A percentile compares a stretch with the other conserved stretches of the same genome.
These are phyloP conservation scores for Pararge aegeria DNA, from an alignment of 1,140 invertebrate genomes.

Conservation along the genomic window DNA sequence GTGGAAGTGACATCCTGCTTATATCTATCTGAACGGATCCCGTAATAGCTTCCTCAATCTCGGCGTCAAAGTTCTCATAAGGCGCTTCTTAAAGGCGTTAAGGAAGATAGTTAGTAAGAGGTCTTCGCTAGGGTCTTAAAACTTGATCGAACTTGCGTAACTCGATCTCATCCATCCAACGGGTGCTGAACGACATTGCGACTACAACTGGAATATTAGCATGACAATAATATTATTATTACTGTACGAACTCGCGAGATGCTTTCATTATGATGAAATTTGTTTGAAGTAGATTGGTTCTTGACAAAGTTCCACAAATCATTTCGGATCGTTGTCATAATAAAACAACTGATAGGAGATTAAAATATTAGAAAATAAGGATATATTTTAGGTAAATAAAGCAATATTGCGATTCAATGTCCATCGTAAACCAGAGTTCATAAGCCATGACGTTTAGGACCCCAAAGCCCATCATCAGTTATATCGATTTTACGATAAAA, in stretches of 20 bases:
- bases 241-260: no score
- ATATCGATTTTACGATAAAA: conserved; percentile 76
- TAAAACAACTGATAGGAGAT: no score
- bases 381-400: conserved; percentile 11
- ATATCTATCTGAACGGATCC: conserved; percentile 75
- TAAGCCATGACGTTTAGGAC: conserved; percentile 56
- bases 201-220: conserved; percentile 54
- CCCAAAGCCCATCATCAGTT: conserved; percentile 52
- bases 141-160: conserved; percentile 74
- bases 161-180: conserved; percentile 66
- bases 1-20: conserved; percentile 77
- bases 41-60: conserved; percentile 78
- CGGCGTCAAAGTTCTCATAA: conserved; percentile 77
- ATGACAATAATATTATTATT: conserved; percentile 44
- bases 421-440: conserved; percentile 59
- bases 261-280: no score
- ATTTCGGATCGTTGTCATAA: no score
- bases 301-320: no score
- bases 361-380: no score
- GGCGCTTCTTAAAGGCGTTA: conserved; percentile 77
- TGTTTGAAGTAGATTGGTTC: no score
- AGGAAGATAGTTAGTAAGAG: conserved; percentile 78
- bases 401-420: conserved; percentile 30
- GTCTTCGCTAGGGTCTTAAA: conserved; percentile 76
- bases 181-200: conserved; percentile 51